Evolutionary conservation across 2,113 vertebrate species (phyloP).

Genomic region (Melanostigma gelatinosum): DNA sequence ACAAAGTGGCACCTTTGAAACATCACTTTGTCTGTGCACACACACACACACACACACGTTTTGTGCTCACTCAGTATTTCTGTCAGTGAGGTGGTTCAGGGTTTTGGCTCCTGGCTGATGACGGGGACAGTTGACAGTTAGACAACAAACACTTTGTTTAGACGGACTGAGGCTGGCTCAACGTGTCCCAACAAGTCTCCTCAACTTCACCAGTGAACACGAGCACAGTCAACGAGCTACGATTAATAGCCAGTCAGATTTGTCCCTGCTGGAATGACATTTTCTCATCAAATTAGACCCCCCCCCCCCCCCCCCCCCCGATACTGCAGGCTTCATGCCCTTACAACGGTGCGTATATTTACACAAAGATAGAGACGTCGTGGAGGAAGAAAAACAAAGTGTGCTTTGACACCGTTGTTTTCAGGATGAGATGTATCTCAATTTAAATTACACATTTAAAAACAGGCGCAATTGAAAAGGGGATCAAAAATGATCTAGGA

Average conservation of each 20-base stretch:
- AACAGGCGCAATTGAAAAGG: constrained; percentile 71
- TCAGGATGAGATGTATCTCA: constrained; percentile 70
- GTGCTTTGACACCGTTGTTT: constrained; percentile 76
- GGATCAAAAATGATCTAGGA: constrained; percentile 51
- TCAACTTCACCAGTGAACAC: not conserved
- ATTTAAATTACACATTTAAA: constrained; percentile 83
- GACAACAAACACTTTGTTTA: not conserved
- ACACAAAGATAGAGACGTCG: constrained; percentile 73
- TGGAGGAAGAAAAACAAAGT: constrained; percentile 70
- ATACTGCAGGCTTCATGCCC: constrained; percentile 42
- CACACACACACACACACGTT: not conserved
- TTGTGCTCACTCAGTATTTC: constrained; percentile 12
- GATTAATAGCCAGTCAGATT: not conserved
- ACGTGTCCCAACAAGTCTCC: not conserved
- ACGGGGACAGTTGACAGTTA: not conserved
- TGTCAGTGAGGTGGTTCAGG: not conserved
- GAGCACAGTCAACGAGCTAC: not conserved
- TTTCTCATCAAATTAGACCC: constrained; percentile 7
- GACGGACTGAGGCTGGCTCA: not conserved
- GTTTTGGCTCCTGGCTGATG: not conserved
- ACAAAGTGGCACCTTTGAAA: too few relatives aligned
- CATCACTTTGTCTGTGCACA: not conserved
- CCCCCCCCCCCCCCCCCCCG: constrained; percentile 9
- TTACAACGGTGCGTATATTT: constrained; percentile 73
- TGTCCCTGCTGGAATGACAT: constrained; percentile 12